Base-by-base conservation (phyloP, 2,888 invertebrate species). In the Kuschelorhynchus macadamiae region DNA sequence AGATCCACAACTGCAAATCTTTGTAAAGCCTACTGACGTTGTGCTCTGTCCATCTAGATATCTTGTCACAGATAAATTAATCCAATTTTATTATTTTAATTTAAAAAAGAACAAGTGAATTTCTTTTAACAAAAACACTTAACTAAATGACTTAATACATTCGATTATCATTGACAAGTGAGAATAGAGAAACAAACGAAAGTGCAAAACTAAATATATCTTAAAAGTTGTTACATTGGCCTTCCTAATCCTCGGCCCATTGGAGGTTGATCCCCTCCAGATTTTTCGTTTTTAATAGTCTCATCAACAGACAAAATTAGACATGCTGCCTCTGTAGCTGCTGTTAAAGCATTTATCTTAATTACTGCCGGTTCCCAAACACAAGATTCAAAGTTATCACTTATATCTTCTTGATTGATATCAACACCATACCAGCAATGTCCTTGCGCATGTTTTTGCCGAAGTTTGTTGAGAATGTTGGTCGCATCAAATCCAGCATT, bases 401-500 rank as follows among this genome's bases (percentile, higher is more conserved):
- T 90, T 72, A 98, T 94, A 80, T 96, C 95, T 83, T 98, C 99
- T 78, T 91, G 91, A 80, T 89, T 91, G 46, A 99, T 94, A 83
- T 99, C 97, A 36, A 99, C 95, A 32, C 99, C 99, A 83, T 88
- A 97, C 97, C 98, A 98, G 67, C 89, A 88, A 46, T 90, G 90
- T 88, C 96, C 96, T 81, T 94, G 92, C 56, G 97, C 95, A 82
- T 99, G 99, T 77, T 93, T 95, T 84, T 98, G 97, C 11, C 99
- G 87, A 70, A 99, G 88, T 85, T 98, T 97, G 85, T 99, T 99
- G 63, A 99, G 88, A 80, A 99, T 93, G 83, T 96, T 96, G 63
- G 98, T 98, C 5, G 98, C 97, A 85, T 99, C 99, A 80, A 99
- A 95, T 42, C 99, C 99, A 32, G 99, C 99, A 85, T 99, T 99